Base-by-base conservation (phyloP, 92 coral and sea anemone species). In the Muricea muricata region DNA sequence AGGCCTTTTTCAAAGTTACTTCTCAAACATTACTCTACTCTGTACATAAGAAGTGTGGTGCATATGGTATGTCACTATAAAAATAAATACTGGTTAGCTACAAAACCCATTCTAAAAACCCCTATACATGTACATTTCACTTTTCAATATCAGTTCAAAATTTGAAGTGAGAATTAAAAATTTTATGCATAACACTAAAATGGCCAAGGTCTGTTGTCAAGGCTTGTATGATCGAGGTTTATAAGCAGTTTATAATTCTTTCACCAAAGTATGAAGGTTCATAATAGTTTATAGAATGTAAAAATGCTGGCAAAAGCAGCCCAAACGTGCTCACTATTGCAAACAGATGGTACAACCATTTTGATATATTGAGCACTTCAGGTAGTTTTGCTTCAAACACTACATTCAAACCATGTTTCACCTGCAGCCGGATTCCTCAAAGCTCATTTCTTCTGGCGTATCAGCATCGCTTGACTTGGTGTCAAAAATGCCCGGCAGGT, bases 401-500 rank as follows among this genome's bases (percentile, higher is more conserved):
- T 11, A 29, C 14, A 32, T 8, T 37, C 29, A 0, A 41, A 21
- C 78, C 0, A 11, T 6, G 6, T 12, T 28, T 72, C 65, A 23
- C 26, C 61, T 42, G 37, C 32, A 9, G 32, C 34, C 13, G 1
- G 26, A 34, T 68, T n/a, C 76, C 17, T 45, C 82, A 23, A 45
- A 28, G 67, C 30, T 77, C 66, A 67, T 80, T 52, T 79, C 80
- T 55, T 46, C 48, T 11, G 34, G 14, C 20, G 48, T 13, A 37
- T 26, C 48, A 54, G 3, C 60, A 37, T 37, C n/a, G 20, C 17
- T 18, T 34, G 60, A 14, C 14, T 20, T 34, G 18, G 67, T 17
- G 37, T 25, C 26, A 33, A 50, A 7, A 20, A 77, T 39, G n/a
- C 41, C 25, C 26, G 89, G 83, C 55, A 87, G 46, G 25, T 97